These are phyloP conservation scores for Phaonia tiefii DNA, from an alignment of 2,888 invertebrate species.

Conservation along the genomic window DNA sequence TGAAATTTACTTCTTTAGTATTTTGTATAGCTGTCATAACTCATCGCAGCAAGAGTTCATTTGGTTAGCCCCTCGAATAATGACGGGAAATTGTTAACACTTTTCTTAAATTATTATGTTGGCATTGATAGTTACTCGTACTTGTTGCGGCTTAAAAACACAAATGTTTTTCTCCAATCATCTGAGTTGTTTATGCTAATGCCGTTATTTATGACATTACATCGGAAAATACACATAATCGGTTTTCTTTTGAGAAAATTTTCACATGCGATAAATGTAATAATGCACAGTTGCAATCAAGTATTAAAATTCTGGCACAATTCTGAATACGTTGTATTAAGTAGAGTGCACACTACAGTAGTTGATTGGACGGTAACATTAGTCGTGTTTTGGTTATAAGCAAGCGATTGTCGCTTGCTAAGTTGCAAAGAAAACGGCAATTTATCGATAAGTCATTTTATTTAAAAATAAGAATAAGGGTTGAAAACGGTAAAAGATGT, in stretches of 20 bases:
- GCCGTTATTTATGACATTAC: neutral
- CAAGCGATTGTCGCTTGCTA: too few relatives aligned
- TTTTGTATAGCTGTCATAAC: slow-evolving; percentile 7
- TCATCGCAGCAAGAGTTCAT: slow-evolving; percentile 32
- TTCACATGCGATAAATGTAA: neutral
- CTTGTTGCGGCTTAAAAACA: too few relatives aligned
- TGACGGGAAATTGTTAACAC: slow-evolving; percentile 7
- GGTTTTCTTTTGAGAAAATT: neutral
- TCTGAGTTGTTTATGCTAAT: neutral
- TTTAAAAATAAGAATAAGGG: too few relatives aligned
- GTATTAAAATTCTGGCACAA: too few relatives aligned
- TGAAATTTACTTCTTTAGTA: neutral
- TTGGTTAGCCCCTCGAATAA: neutral
- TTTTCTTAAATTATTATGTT: slow-evolving; percentile 2
- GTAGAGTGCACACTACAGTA: too few relatives aligned
- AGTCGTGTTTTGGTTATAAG: too few relatives aligned
- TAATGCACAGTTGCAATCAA: neutral
- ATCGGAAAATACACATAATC: neutral
- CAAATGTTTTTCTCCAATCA: too few relatives aligned
- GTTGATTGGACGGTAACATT: too few relatives aligned
- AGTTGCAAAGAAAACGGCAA: too few relatives aligned
- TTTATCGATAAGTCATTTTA: too few relatives aligned
- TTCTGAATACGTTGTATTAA: too few relatives aligned
- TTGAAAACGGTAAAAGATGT: too few relatives aligned
- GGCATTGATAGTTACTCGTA: neutral